Conservation (phyloP, 2,113 vertebrate genomes). For the Thalassarche chlororhynchos region DNA sequence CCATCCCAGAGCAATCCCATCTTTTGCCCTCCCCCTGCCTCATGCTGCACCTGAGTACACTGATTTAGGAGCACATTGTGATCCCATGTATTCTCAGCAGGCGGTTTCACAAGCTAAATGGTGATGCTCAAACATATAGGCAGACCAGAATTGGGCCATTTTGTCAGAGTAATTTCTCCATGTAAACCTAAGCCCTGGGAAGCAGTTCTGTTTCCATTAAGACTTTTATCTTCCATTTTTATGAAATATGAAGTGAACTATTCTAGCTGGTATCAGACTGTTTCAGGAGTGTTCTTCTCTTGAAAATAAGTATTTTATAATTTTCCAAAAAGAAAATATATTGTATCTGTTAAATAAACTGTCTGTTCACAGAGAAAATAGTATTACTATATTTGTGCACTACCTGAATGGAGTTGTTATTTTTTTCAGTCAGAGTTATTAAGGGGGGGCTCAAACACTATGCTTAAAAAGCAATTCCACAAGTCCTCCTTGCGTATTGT, state of each 20-base stretch:
- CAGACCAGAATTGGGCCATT: background rate
- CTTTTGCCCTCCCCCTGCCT: conserved; percentile 6
- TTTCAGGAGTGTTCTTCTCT: background rate
- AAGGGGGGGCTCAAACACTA: background rate
- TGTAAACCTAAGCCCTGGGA: conserved; percentile 1
- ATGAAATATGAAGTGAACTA: background rate
- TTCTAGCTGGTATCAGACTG: background rate
- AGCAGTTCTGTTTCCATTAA: background rate
- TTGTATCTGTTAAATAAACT: conserved; percentile 35
- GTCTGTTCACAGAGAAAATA: conserved; percentile 9
- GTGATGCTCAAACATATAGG: background rate
- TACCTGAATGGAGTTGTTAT: background rate
- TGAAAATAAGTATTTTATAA: conserved; percentile 37
- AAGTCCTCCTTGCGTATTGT: background rate
- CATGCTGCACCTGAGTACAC: background rate
- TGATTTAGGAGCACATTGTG: background rate
- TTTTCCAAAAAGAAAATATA: conserved; percentile 47
- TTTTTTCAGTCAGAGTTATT: background rate
- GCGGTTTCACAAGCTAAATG: background rate
- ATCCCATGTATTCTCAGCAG: background rate
- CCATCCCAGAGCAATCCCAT: background rate
- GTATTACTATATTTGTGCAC: conserved; percentile 2
- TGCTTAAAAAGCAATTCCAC: background rate
- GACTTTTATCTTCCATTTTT: background rate
- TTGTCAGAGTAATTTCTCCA: background rate